Percentiles rank a stretch among this genome's conserved stretches.
These are phyloP conservation scores for Sprattus sprattus DNA, from an alignment of 2,113 vertebrate genomes.

Conservation along the genomic window DNA sequence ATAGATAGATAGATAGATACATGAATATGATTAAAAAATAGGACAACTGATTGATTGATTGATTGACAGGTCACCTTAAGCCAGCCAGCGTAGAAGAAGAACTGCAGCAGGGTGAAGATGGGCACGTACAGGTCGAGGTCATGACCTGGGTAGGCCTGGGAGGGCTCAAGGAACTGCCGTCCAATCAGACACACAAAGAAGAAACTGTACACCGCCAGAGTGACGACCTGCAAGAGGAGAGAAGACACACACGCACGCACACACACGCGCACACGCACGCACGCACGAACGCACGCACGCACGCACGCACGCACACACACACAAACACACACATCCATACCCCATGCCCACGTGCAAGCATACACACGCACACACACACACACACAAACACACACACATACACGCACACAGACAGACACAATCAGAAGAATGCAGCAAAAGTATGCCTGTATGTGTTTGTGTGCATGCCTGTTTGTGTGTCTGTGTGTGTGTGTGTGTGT, in stretches of 20 bases:
- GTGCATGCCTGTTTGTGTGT: neutral
- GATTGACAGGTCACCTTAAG: slow-evolving; percentile 79
- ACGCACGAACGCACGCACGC: neutral
- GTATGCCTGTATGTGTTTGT: neutral
- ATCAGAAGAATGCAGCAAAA: neutral
- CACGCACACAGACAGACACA: neutral
- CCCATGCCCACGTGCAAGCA: too few species aligned
- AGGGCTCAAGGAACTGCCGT: slow-evolving; percentile 89
- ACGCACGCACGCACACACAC: neutral
- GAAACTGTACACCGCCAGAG: slow-evolving; percentile 91
- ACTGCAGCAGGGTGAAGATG: slow-evolving; percentile 91
- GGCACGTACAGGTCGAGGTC: slow-evolving; percentile 87
- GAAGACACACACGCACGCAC: neutral
- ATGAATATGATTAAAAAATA: neutral
- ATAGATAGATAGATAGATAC: neutral
- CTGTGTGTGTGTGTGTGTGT: slow-evolving; percentile 2
- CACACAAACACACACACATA: neutral
- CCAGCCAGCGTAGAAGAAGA: slow-evolving; percentile 94
- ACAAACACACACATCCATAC: slow-evolving; percentile 9
- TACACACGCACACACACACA: slow-evolving; percentile 8
- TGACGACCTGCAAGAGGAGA: slow-evolving; percentile 79
- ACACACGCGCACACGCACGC: neutral
- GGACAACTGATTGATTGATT: neutral
- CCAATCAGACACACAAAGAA: slow-evolving; percentile 91
- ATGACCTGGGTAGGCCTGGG: slow-evolving; percentile 82